phyloP scores from a whole-genome alignment of 2,888 invertebrate genomes.

The Epinotia brunnichana region DNA sequence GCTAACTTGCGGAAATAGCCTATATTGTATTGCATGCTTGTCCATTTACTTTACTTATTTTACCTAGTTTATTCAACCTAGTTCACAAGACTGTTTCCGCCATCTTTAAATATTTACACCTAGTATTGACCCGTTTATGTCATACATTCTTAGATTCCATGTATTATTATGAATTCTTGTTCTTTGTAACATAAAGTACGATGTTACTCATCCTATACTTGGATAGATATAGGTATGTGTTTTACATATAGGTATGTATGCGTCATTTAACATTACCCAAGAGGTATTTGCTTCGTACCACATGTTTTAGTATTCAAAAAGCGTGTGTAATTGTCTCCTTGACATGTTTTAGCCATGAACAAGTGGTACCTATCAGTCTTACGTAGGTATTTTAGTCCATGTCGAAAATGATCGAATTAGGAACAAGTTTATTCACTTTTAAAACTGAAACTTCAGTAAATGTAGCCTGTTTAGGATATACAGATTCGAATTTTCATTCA shows the following conservation, averaged over 20 bases:
- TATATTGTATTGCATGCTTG: no score
- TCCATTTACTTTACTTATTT: not conserved
- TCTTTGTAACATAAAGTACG: conserved; percentile 43
- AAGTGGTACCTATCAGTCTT: conserved; percentile 46
- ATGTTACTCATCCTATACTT: conserved; percentile 46
- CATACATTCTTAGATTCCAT: not conserved
- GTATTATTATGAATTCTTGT: conserved; percentile 1
- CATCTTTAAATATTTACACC: conserved; percentile 12
- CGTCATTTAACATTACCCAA: conserved; percentile 60
- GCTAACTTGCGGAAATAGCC: no score
- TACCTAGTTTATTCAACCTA: conserved; percentile 7
- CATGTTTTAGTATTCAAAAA: conserved; percentile 67
- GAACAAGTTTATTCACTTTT: no score
- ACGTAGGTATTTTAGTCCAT: conserved; percentile 12
- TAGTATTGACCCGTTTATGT: conserved; percentile 9
- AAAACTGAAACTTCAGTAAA: no score
- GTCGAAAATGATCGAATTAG: not conserved
- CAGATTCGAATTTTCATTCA: no score
- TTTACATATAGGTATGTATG: conserved; percentile 46
- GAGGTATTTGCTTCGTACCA: conserved; percentile 58
- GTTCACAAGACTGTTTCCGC: not conserved
- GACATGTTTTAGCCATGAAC: conserved; percentile 63
- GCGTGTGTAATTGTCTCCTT: conserved; percentile 62
- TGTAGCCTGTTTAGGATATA: no score
- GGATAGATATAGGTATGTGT: conserved; percentile 34